phyloP scores from a whole-genome alignment of 2,888 invertebrate species.

The Cataglyphis cursor region DNA sequence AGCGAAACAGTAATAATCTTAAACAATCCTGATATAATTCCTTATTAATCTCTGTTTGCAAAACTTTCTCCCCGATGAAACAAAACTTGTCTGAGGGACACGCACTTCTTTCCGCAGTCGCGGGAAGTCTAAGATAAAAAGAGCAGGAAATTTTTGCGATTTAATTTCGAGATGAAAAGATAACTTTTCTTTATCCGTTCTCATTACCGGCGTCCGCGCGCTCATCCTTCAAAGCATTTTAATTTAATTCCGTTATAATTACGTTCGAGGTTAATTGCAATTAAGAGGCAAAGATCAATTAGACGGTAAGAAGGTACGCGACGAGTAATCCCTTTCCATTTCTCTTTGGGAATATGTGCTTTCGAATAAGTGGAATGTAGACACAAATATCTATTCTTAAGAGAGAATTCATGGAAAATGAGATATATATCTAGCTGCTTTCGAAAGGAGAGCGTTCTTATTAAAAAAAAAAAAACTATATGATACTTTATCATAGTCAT shows the following conservation, averaged over 20 bases:
- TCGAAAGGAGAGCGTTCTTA: not conserved
- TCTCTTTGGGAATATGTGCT: conserved; percentile 8
- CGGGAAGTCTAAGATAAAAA: conserved; percentile 34
- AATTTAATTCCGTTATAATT: conserved; percentile 62
- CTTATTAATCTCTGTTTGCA: conserved; percentile 43
- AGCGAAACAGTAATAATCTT: conserved; percentile 27
- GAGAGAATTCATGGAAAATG: conserved; percentile 74
- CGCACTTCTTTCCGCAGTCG: conserved; percentile 26
- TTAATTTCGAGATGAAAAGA: conserved; percentile 55
- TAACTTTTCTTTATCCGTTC: conserved; percentile 54
- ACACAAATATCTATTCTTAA: conserved; percentile 79
- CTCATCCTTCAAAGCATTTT: conserved; percentile 54
- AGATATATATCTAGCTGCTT: conserved; percentile 77
- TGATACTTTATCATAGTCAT: not conserved
- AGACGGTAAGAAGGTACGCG: conserved; percentile 46
- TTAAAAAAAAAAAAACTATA: too few species aligned
- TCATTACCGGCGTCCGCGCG: conserved; percentile 47
- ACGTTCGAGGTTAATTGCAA: conserved; percentile 72
- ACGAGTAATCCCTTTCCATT: conserved; percentile 40
- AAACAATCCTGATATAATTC: conserved; percentile 18
- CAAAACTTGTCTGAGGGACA: conserved; percentile 45
- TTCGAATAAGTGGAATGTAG: conserved; percentile 74
- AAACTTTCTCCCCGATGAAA: conserved; percentile 44
- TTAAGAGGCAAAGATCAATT: conserved; percentile 65
- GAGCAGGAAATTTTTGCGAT: conserved; percentile 44